Percentiles rank a stretch among this genome's conserved stretches.
phyloP scores from a whole-genome alignment of 1,140 invertebrate genomes.

The Chelonus insularis region DNA sequence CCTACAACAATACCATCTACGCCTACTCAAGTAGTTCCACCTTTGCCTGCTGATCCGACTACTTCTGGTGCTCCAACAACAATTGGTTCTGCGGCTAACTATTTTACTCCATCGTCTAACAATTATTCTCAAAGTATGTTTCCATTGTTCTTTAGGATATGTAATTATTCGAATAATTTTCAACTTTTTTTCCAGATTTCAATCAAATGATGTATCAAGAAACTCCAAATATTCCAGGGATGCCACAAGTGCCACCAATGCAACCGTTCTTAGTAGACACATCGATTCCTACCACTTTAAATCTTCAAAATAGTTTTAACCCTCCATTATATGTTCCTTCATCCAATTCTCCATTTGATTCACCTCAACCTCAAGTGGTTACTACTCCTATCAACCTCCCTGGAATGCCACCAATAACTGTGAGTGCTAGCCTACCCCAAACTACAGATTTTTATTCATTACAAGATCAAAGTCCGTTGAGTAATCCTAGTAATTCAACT shows the following conservation, averaged over 20 bases:
- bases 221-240: slow-evolving; percentile 64
- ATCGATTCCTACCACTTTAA: slow-evolving; percentile 17
- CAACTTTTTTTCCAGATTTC: too few species aligned
- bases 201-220: slow-evolving; percentile 38
- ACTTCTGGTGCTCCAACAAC: slow-evolving; percentile 36
- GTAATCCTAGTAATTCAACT: slow-evolving; percentile 24
- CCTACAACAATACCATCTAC: slow-evolving; percentile 26
- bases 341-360: slow-evolving; percentile 33
- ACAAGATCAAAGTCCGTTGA: slow-evolving; percentile 41
- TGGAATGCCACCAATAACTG: slow-evolving; percentile 81
- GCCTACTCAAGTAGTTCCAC: slow-evolving; percentile 29
- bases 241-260: slow-evolving; percentile 63
- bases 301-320: slow-evolving; percentile 34
- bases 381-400: slow-evolving; percentile 76
- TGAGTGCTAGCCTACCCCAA: slow-evolving; percentile 70
- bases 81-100: slow-evolving; percentile 40
- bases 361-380: slow-evolving; percentile 52
- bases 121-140: slow-evolving; percentile 42
- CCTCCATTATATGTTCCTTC: slow-evolving; percentile 25
- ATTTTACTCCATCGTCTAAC: slow-evolving; percentile 39
- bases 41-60: slow-evolving; percentile 32
- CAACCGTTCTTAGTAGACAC: slow-evolving; percentile 39
- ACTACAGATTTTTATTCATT: slow-evolving; percentile 45
- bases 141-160: too few species aligned
- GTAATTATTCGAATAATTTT: too few species aligned